Percentiles rank a stretch among this genome's conserved stretches.
phyloP scores from a whole-genome alignment of 2,113 vertebrate genomes.

The Nestor notabilis region DNA sequence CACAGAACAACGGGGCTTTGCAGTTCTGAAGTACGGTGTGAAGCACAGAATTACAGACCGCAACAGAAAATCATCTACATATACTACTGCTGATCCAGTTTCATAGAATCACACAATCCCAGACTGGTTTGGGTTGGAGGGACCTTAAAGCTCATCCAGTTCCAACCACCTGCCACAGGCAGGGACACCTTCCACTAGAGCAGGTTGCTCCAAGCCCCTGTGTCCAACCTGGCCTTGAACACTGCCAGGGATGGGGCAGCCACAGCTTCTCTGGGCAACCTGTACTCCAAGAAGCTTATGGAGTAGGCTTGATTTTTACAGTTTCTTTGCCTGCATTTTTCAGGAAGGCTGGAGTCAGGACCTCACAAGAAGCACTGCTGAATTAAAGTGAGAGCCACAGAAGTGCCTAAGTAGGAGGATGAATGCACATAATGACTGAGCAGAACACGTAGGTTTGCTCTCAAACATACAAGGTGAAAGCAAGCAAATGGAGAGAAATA shows the following conservation, averaged over 20 bases:
- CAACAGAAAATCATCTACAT: background rate
- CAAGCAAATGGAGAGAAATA: background rate
- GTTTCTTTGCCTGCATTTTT: background rate
- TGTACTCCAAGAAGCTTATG: background rate
- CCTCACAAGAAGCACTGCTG: background rate
- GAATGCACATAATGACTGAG: accelerated
- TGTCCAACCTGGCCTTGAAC: background rate
- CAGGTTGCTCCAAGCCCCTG: background rate
- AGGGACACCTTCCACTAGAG: background rate
- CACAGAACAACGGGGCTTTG: background rate
- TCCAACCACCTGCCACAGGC: background rate
- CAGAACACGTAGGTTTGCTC: background rate
- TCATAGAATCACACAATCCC: background rate
- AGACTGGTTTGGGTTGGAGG: background rate
- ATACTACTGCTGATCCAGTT: accelerated
- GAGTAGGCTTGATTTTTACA: background rate
- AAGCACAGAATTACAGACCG: background rate
- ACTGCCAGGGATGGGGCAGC: background rate
- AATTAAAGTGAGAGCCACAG: background rate
- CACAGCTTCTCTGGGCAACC: background rate
- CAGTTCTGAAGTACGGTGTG: background rate
- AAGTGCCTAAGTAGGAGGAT: background rate
- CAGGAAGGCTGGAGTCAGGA: background rate
- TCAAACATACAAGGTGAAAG: background rate
- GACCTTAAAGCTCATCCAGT: background rate